These are phyloP conservation scores for Smittia sp. DNA, from an alignment of 2,888 invertebrate genomes.

Conservation along the genomic window DNA sequence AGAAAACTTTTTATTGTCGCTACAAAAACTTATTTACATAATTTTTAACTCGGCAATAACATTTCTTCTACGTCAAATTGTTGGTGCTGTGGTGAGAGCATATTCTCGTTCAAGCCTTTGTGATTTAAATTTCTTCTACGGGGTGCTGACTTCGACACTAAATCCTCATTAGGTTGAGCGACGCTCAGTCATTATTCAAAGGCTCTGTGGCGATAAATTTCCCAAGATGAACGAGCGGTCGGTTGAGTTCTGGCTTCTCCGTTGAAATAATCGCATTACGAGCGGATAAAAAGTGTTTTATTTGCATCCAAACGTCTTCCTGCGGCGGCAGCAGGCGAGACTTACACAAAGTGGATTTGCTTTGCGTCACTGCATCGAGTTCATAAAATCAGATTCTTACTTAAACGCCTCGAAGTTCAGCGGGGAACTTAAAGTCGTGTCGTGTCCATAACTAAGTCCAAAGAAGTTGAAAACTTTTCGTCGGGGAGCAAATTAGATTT, in stretches of 20 bases:
- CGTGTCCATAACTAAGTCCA: too few species aligned
- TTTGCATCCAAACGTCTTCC: not conserved
- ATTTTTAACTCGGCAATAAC: too few species aligned
- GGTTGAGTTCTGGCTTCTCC: not conserved
- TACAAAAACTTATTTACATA: too few species aligned
- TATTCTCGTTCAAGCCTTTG: too few species aligned
- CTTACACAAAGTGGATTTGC: too few species aligned
- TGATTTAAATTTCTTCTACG: too few species aligned
- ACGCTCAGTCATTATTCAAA: not conserved
- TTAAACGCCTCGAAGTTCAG: too few species aligned
- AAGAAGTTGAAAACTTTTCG: not conserved
- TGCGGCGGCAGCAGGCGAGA: not conserved
- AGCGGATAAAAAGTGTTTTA: constrained; percentile 28
- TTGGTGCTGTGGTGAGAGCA: too few species aligned
- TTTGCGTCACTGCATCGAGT: too few species aligned
- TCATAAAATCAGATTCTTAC: too few species aligned
- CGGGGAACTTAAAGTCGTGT: too few species aligned
- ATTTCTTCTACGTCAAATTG: too few species aligned
- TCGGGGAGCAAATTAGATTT: not conserved
- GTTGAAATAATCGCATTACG: constrained; percentile 39
- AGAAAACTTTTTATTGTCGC: not conserved
- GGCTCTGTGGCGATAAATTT: not conserved
- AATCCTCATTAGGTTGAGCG: not conserved
- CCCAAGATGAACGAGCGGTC: constrained; percentile 16
- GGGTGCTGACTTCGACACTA: not conserved